phyloP scores from a whole-genome alignment of 2,113 vertebrate genomes.

The Delphinapterus leucas region DNA sequence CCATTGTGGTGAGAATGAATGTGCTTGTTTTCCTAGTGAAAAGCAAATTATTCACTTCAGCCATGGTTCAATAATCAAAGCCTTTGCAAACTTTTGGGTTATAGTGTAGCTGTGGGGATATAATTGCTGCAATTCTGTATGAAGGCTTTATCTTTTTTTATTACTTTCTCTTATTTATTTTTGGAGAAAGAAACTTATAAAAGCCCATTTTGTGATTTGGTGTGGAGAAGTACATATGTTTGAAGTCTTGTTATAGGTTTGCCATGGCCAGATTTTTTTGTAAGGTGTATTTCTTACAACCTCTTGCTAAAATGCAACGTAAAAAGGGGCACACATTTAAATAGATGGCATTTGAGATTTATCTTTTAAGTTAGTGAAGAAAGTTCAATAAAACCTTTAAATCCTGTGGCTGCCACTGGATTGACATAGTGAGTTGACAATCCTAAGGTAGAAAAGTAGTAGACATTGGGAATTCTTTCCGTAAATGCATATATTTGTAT shows the following conservation, averaged over 20 bases:
- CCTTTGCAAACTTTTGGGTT: conserved; percentile 88
- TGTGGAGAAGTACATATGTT: conserved; percentile 32
- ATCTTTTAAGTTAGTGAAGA: conserved; percentile 52
- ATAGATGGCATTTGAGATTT: conserved; percentile 1
- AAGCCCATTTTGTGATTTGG: conserved; percentile 75
- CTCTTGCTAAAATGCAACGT: background rate
- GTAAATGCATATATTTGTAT: background rate
- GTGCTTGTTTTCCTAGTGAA: conserved; percentile 94
- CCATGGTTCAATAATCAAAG: conserved; percentile 96
- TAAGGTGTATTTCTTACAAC: conserved; percentile 30
- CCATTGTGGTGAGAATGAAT: conserved; percentile 93
- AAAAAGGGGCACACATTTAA: conserved; percentile 39
- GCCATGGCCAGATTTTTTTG: conserved; percentile 28
- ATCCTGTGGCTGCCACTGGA: background rate
- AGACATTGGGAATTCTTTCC: background rate
- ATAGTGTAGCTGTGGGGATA: conserved; percentile 87
- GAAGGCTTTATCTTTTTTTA: conserved; percentile 84
- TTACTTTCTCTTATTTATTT: conserved; percentile 80
- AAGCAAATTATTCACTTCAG: conserved; percentile 93
- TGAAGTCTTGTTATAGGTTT: conserved; percentile 55
- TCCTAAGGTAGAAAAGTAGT: background rate
- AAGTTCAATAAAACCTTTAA: conserved; percentile 52
- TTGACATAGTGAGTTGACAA: background rate
- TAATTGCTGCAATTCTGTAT: conserved; percentile 86
- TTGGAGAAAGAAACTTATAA: conserved; percentile 76